Base-by-base conservation (phyloP, 2,888 invertebrate species). In the Xestia c-nigrum region DNA sequence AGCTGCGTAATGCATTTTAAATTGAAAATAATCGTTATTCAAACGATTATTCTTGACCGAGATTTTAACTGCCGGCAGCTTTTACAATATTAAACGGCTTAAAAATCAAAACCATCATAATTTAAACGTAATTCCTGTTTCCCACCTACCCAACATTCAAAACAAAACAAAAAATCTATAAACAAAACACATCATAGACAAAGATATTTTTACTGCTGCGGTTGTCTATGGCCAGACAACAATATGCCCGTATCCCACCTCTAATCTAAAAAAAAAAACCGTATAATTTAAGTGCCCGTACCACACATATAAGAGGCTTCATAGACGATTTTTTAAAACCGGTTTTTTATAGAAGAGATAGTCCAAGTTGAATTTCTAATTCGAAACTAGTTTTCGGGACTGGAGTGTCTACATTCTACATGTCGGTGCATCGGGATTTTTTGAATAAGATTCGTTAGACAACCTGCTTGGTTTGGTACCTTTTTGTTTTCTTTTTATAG, bases 161-260 rank as follows among this genome's bases (percentile, higher is more conserved):
- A 87, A 76, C 77, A 80, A 73, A 79, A 66, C 68, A 75, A 61
- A 78, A 69, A 74, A 78, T 57, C 31, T 76, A 83, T 76, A 10
- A 31, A 31, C 31, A 31, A 85, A 84, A 79, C 43, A 47, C 74
- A 83, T 84, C 88, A 90, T 90, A 90, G 89, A 91, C 88, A 88
- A 88, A 81, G 87, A 83, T 69, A 73, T 71, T 83, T 88, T 89
- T 83, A 85, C 81, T 81, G 85, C 80, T 88, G 91, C 85, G 92
- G 92, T 89, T 84, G 85, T 90, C 88, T 90, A 89, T 90, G 88
- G 83, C 71, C 83, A 83, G 81, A 89, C 87, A 85, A 91, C 91
- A 92, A 92, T 92, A 83, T 79, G 76, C 92, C 92, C 92, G 89
- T 92, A 92, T 92, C 75, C 88, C 79, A 85, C 83, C 86, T 87